These are phyloP conservation scores for Heliopora coerulea DNA, from an alignment of 92 coral and sea anemone genomes.

Conservation along the genomic window DNA sequence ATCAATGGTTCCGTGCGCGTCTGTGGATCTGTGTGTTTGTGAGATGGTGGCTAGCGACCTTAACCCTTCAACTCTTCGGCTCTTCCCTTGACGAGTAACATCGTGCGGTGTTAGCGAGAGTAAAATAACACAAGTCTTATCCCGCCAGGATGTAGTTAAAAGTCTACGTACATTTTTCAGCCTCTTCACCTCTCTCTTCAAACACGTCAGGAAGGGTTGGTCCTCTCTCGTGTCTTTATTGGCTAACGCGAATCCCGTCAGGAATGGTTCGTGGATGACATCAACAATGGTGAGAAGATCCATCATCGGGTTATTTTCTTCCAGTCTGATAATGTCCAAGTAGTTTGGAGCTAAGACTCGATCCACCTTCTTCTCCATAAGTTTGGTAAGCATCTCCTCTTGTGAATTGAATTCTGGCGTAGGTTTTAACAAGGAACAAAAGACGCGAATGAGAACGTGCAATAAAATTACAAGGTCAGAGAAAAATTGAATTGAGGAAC, in stretches of 20 bases:
- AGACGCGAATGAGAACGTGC: background rate
- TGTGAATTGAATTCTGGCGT: conserved; percentile 29
- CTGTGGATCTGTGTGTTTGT: no score
- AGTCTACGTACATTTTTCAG: background rate
- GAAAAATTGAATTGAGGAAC: no score
- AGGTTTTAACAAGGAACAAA: background rate
- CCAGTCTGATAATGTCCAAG: background rate
- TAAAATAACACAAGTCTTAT: no score
- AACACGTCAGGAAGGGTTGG: conserved; percentile 12
- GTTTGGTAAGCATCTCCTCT: conserved; percentile 16
- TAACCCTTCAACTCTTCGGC: no score
- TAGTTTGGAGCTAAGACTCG: conserved; percentile 25
- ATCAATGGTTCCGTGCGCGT: no score
- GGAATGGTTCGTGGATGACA: conserved; percentile 30
- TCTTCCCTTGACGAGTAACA: no score
- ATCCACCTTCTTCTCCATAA: background rate
- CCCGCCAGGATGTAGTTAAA: no score
- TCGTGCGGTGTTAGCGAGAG: no score
- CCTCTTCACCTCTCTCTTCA: conserved; percentile 6
- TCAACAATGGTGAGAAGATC: conserved; percentile 3
- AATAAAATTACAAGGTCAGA: no score
- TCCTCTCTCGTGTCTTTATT: background rate
- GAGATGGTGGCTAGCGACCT: no score
- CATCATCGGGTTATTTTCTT: background rate
- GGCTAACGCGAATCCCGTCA: conserved; percentile 20